Evolutionary conservation across 2,797 vertebrate genomes (phyloP), one percentile per base, ranked within the genome.

Genomic region (Pangasius mekongensis): DNA sequence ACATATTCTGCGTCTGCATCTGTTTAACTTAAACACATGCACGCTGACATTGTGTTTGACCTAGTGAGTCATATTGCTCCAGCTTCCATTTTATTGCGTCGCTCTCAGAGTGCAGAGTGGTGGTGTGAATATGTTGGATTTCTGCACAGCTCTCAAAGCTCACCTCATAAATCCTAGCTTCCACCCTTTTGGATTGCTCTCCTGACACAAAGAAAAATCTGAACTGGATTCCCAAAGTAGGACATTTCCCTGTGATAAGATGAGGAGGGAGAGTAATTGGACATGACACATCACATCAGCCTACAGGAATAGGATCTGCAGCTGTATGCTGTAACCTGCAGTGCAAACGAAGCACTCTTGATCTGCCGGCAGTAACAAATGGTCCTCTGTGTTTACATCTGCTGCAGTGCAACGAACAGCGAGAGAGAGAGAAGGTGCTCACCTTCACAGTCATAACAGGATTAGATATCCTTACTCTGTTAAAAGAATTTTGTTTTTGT

Each of bases 311-410:
- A 71, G 86, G 43, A 73, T 33, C 20, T 58, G 76, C 64, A 76
- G 81, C 69, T 64, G 62, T 58, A 52, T 76, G 60, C 78, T 89
- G 71, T 87, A 87, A 88, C 47, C 85, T 88, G 81, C 87, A 87
- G 66, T 89, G 87, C 88, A 86, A 86, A 86, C 76, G 33, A 85
- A 87, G 83, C 88, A 74, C 71, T 87, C 87, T 66, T 84, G 83
- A 77, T 56, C 60, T 76, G 33, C 43, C 64, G 16, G 43, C 90
- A 73, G 47, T 69, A 83, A 83, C 83, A 22, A 90, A 89, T 84
- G 27, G 49, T 56, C 33, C 83, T 73, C 52, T 39, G 84, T 89
- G 85, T 87, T 62, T 87, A 76, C 62, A 76, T 66, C 62, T 20
- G 82, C 82, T 76, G 69, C 52, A 85, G 74, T 74, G 56, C 60